Evolutionary conservation across 2,888 invertebrate species (phyloP), one percentile per base, ranked within the genome.

Genomic region (Papilio elwesi): DNA sequence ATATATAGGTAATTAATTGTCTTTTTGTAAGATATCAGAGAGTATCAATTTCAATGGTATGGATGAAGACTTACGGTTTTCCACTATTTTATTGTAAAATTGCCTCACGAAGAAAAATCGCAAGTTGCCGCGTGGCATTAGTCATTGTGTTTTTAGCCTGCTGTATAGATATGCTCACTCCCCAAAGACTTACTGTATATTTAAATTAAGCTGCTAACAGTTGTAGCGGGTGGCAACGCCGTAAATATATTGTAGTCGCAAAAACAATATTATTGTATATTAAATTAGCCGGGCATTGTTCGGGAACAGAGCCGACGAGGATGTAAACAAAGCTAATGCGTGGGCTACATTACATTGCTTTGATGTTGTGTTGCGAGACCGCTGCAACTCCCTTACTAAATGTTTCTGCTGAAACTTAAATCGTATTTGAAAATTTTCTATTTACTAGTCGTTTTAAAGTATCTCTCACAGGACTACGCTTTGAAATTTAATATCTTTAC

Each of bases 261-360:
- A 70, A 71, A 71, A 68, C 26, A 47, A 55, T 36, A 38, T 66
- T 26, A 16, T 71, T 49, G 59, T 66, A 53, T n/a, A 57, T 71
- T 69, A 73, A 64, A 59, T 65, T 57, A 65, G 64, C 10, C 55
- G 16, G 38, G 38, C 64, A 64, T 68, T 64, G 64, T 69, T 69
- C 43, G 49, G 57, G 69, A 65, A 65, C 57, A 68, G 72, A 57
- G 66, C 38, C 36, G 49, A 65, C 57, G 64, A 73, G 73, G 64
- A 69, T 65, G 76, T 79, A 79, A 79, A 78, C 79, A 77, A 74
- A 78, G 76, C 75, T 78, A 77, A 78, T 76, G 75, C 71, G 76
- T 78, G 76, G 78, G 76, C 73, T 72, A 68, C 67, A 74, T 75
- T 74, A 75, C 71, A 78, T 76, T 72, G 62, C 77, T 80, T 80